A percentile compares a stretch with the other conserved stretches of the same genome.
phyloP scores from a whole-genome alignment of 2,888 invertebrate species.

The Troides helena region DNA sequence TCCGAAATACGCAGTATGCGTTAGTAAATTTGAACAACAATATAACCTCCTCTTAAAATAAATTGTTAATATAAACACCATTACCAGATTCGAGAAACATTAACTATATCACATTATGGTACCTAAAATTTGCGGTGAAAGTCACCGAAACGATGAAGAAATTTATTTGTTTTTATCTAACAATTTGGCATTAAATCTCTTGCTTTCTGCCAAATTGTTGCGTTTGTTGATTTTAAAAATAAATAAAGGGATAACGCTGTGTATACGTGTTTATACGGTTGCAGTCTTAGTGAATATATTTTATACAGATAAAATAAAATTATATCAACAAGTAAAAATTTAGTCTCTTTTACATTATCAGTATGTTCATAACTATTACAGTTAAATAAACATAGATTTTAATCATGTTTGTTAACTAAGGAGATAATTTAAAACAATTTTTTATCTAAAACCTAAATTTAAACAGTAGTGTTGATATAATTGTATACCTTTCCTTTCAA shows the following conservation, averaged over 20 bases:
- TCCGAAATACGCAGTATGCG: too few relatives aligned
- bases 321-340: too few relatives aligned
- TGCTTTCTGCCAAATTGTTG: conserved; percentile 23
- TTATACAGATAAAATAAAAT: background rate
- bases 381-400: too few relatives aligned
- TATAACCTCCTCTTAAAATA: background rate
- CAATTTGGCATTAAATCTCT: conserved; percentile 25
- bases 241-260: background rate
- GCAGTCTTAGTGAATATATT: background rate
- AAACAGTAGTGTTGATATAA: too few relatives aligned
- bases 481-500: too few relatives aligned
- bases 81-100: conserved; percentile 4
- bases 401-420: too few relatives aligned
- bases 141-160: conserved; percentile 21
- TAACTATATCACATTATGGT: conserved; percentile 20
- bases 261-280: background rate
- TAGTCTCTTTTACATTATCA: too few relatives aligned
- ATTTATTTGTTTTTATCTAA: conserved; percentile 29
- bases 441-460: too few relatives aligned
- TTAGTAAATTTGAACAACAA: background rate
- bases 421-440: too few relatives aligned
- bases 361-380: too few relatives aligned
- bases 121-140: conserved; percentile 25
- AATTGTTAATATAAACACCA: conserved; percentile 1
- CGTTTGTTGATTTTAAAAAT: conserved; percentile 5